Evolutionary conservation across 2,888 invertebrate genomes (phyloP).

Genomic region (Patella caerulea): DNA sequence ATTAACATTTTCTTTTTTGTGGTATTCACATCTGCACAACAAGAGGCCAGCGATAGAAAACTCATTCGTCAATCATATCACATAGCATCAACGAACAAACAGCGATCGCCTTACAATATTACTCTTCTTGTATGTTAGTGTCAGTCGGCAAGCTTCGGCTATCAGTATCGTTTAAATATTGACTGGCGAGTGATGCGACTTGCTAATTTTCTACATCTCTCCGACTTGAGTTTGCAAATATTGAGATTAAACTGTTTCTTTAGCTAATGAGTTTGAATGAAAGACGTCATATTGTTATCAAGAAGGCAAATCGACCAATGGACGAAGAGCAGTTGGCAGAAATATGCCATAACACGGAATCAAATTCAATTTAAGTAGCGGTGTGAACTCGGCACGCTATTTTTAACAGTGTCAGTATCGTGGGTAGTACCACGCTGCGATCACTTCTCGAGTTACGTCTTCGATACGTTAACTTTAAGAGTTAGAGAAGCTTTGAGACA

Average conservation of each 20-base stretch:
- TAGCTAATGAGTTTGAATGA: slow-evolving; percentile 4
- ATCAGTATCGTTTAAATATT: not conserved
- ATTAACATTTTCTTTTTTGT: slow-evolving; percentile 6
- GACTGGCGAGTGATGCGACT: not conserved
- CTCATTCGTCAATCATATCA: not conserved
- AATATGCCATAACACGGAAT: slow-evolving; percentile 7
- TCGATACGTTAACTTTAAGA: not conserved
- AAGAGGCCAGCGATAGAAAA: slow-evolving; percentile 3
- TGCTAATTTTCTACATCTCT: not conserved
- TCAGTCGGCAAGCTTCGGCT: too few relatives aligned
- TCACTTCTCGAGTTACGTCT: not conserved
- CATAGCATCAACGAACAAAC: too few relatives aligned
- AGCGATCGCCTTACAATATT: too few relatives aligned
- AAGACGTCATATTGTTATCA: slow-evolving; percentile 13
- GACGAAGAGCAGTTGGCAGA: slow-evolving; percentile 7
- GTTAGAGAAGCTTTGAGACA: too few relatives aligned
- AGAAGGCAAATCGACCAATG: not conserved
- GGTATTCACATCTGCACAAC: slow-evolving; percentile 12
- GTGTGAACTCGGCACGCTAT: slow-evolving; percentile 4
- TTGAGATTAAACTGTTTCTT: slow-evolving; percentile 7
- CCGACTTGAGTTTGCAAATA: not conserved
- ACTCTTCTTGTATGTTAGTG: too few relatives aligned
- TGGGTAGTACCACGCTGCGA: not conserved
- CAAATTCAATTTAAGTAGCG: slow-evolving; percentile 11
- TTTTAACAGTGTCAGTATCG: slow-evolving; percentile 5